Conservation (phyloP, 2,888 invertebrate species). For the Hirtodrosophila trivittata region DNA sequence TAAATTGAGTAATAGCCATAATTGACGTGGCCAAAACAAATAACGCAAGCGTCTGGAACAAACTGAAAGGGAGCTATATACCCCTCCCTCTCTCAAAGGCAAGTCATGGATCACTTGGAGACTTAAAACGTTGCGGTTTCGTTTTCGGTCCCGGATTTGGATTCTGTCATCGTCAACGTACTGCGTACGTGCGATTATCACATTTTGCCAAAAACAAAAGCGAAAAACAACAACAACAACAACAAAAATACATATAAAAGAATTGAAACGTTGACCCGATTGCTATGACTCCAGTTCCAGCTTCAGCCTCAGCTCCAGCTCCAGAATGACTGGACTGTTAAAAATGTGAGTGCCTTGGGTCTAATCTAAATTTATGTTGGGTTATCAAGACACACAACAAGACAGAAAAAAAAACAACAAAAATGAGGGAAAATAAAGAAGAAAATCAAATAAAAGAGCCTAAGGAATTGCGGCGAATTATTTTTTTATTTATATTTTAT, state of each 20-base stretch:
- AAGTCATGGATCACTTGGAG: background rate
- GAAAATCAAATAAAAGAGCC: slow-evolving; percentile 33
- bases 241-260: slow-evolving; percentile 5
- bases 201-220: slow-evolving; percentile 6
- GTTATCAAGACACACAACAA: slow-evolving; percentile 46
- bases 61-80: slow-evolving; percentile 30
- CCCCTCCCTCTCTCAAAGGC: background rate
- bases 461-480: slow-evolving; percentile 12
- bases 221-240: slow-evolving; percentile 4
- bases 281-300: background rate
- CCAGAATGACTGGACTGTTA: slow-evolving; percentile 14
- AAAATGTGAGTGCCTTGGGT: slow-evolving; percentile 53
- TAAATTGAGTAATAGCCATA: slow-evolving; percentile 73
- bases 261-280: slow-evolving; percentile 34
- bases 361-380: slow-evolving; percentile 65
- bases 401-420: slow-evolving; percentile 22
- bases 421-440: slow-evolving; percentile 27
- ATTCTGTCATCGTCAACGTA: slow-evolving; percentile 40
- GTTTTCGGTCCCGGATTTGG: slow-evolving; percentile 12
- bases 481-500: slow-evolving; percentile 1
- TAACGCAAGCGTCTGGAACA: slow-evolving; percentile 37
- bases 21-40: slow-evolving; percentile 64
- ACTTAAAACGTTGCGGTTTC: too few species aligned
- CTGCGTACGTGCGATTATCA: slow-evolving; percentile 51
- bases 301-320: background rate